A percentile compares a stretch with the other conserved stretches of the same genome.
These are phyloP conservation scores for Cossypha niveicapilla DNA, from an alignment of 2,797 vertebrate species.

Conservation along the genomic window DNA sequence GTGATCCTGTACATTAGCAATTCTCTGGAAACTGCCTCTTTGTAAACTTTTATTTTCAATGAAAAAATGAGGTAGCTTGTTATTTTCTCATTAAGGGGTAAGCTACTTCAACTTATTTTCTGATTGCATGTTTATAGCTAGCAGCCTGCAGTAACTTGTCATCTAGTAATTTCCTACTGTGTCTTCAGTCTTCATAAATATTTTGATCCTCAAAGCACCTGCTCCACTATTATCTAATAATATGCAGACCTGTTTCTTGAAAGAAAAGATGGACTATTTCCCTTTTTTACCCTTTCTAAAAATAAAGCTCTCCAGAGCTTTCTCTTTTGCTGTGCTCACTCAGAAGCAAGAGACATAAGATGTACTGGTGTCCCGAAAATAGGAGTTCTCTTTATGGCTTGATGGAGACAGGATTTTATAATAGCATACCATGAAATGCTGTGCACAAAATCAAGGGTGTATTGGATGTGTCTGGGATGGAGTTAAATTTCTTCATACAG, in stretches of 20 bases:
- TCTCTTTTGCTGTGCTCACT: neutral
- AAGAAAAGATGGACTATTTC: neutral
- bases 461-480: neutral
- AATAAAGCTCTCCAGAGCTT: neutral
- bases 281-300: neutral
- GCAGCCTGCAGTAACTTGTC: neutral
- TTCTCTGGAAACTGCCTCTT: neutral
- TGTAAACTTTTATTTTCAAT: neutral
- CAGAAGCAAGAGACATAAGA: neutral
- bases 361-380: neutral
- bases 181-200: neutral
- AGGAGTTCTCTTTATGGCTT: neutral
- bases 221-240: neutral
- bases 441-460: neutral
- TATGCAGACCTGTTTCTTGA: neutral
- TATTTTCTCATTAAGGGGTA: slow-evolving; percentile 2
- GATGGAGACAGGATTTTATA: neutral
- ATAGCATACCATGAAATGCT: neutral
- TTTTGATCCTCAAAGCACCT: neutral
- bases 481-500: neutral
- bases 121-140: neutral
- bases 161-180: neutral
- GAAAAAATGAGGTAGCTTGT: neutral
- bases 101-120: neutral
- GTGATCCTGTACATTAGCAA: neutral